Percentiles rank a stretch among this genome's conserved stretches.
Conservation (phyloP, 2,113 vertebrate species). For the Sapayoa aenigma region DNA sequence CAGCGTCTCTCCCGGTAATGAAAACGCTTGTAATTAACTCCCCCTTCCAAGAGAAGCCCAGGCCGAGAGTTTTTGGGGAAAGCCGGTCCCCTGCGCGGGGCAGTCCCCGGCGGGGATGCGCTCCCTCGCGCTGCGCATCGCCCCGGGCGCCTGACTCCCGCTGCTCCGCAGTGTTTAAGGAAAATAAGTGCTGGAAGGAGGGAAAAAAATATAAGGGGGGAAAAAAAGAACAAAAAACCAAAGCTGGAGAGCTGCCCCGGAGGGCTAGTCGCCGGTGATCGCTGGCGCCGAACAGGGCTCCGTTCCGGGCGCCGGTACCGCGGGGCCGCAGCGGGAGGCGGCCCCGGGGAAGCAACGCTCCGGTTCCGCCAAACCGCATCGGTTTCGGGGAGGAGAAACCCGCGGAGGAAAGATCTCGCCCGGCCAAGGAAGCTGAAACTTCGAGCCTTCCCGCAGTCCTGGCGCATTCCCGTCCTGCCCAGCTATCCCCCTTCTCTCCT, state of each 20-base stretch:
- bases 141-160: neutral
- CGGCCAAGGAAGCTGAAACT: neutral
- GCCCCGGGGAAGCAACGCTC: neutral
- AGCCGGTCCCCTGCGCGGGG: neutral
- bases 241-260: neutral
- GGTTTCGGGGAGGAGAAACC: neutral
- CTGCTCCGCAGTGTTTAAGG: neutral
- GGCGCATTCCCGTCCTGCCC: neutral
- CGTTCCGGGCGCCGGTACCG: neutral
- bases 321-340: neutral
- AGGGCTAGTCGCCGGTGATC: neutral
- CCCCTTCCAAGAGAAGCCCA: neutral
- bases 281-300: neutral
- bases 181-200: neutral
- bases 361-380: neutral
- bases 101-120: neutral
- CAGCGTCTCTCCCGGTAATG: neutral
- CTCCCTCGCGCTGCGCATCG: neutral
- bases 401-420: neutral
- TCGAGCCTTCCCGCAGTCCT: neutral
- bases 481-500: neutral
- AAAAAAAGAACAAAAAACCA: neutral
- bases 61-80: neutral
- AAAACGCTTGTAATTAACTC: neutral
- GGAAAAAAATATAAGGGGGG: no score